These are phyloP conservation scores for Pectinophora gossypiella DNA, from an alignment of 1,140 invertebrate genomes.

Conservation along the genomic window DNA sequence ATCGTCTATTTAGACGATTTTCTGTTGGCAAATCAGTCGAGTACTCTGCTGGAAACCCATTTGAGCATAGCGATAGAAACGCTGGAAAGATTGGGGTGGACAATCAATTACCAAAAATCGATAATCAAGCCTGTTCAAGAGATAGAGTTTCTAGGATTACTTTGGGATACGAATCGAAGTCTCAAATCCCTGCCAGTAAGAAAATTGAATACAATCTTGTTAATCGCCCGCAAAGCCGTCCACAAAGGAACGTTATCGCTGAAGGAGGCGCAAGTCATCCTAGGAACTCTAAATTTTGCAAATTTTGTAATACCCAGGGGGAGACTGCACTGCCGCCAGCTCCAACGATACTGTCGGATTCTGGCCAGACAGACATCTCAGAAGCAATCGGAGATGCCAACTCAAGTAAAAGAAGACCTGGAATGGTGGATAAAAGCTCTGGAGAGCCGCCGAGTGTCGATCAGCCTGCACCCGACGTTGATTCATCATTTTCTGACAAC, in stretches of 20 bases:
- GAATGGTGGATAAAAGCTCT: not conserved
- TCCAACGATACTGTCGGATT: slow-evolving; percentile 12
- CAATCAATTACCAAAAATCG: slow-evolving; percentile 35
- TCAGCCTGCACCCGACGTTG: not conserved
- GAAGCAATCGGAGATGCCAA: not conserved
- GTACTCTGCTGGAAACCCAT: not conserved
- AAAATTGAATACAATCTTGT: not conserved
- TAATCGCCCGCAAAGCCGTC: not conserved
- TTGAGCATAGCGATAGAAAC: slow-evolving; percentile 6
- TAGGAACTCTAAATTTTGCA: slow-evolving; percentile 5
- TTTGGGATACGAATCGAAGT: slow-evolving; percentile 35
- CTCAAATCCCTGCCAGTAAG: slow-evolving; percentile 16
- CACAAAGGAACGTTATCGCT: not conserved
- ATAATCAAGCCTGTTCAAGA: slow-evolving; percentile 28
- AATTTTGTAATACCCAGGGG: slow-evolving; percentile 70
- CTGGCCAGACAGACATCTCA: slow-evolving; percentile 8
- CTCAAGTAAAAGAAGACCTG: not conserved
- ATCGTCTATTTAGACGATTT: slow-evolving; percentile 37
- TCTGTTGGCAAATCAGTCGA: slow-evolving; percentile 16
- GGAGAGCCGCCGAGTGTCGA: not conserved
- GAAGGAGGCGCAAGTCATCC: not conserved
- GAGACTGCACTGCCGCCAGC: slow-evolving; percentile 25
- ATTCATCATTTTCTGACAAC: not conserved
- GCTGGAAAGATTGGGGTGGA: slow-evolving; percentile 29
- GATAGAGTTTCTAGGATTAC: slow-evolving; percentile 38